Percentiles rank a stretch among this genome's conserved stretches.
phyloP scores from a whole-genome alignment of 2,888 invertebrate species.

The Bimastos eiseni region DNA sequence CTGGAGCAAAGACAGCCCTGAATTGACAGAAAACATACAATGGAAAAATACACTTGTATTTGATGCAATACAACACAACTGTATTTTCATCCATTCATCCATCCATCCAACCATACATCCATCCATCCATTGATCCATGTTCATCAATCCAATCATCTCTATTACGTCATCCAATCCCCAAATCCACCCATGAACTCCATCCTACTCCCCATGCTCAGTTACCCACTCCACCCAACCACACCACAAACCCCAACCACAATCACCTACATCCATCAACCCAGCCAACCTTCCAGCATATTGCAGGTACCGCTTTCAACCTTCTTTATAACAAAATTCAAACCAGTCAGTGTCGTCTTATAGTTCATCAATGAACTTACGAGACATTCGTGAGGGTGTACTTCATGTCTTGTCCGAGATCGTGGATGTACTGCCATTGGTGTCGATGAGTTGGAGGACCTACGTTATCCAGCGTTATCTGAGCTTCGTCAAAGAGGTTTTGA shows the following conservation, averaged over 20 bases:
- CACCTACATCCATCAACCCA: not conserved
- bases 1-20: slow-evolving; percentile 85
- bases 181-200: too few species aligned
- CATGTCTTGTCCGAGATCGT: slow-evolving; percentile 83
- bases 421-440: slow-evolving; percentile 90
- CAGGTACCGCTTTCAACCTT: not conserved
- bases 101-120: not conserved
- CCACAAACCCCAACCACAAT: too few species aligned
- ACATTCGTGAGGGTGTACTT: slow-evolving; percentile 81
- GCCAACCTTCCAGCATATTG: not conserved
- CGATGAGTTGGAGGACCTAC: slow-evolving; percentile 85
- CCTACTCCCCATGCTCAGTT: too few species aligned
- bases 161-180: too few species aligned
- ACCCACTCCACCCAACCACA: too few species aligned
- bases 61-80: too few species aligned
- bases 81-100: too few species aligned
- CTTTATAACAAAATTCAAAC: not conserved
- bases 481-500: slow-evolving; percentile 93
- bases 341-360: not conserved
- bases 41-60: not conserved
- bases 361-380: slow-evolving; percentile 65
- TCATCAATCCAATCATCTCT: too few species aligned
- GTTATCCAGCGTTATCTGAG: slow-evolving; percentile 89
- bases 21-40: slow-evolving; percentile 41
- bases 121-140: not conserved